These are phyloP conservation scores for Frankliniella intonsa DNA, from an alignment of 2,888 invertebrate species.

Conservation along the genomic window DNA sequence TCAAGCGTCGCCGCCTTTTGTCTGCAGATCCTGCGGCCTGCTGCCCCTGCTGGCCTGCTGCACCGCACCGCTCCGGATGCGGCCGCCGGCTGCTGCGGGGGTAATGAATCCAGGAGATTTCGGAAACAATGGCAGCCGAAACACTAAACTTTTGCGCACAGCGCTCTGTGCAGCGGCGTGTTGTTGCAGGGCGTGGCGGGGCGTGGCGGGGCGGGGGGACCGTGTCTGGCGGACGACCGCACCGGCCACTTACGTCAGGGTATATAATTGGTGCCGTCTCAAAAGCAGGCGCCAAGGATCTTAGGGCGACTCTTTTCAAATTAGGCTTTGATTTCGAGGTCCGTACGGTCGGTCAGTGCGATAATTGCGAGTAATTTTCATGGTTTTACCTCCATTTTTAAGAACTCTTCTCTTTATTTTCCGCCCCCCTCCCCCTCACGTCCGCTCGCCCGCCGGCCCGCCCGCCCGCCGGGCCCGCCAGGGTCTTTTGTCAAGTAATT, in stretches of 20 bases:
- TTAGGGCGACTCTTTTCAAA: conserved; percentile 8
- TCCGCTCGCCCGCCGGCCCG: neutral
- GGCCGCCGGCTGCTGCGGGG: neutral
- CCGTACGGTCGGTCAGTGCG: neutral
- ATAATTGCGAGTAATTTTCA: conserved; percentile 25
- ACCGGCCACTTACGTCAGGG: conserved; percentile 9
- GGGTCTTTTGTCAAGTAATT: conserved; percentile 3
- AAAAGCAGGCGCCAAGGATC: conserved; percentile 14
- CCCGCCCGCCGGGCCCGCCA: conserved; percentile 30
- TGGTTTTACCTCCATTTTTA: conserved; percentile 20
- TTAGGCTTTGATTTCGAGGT: conserved; percentile 18
- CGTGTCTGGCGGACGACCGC: neutral
- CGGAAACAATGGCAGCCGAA: conserved; percentile 6
- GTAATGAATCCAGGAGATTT: neutral
- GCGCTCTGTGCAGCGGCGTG: neutral
- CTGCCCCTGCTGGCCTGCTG: neutral
- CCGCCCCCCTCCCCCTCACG: conserved; percentile 29
- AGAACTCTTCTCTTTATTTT: neutral
- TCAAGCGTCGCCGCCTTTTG: neutral
- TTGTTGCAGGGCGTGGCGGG: neutral
- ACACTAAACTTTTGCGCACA: neutral
- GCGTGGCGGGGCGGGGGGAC: neutral
- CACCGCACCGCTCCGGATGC: neutral
- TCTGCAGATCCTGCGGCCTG: neutral
- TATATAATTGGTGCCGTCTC: neutral